A percentile compares a stretch with the other conserved stretches of the same genome.
These are phyloP conservation scores for Drosophila pallidifrons DNA, from an alignment of 1,140 invertebrate genomes.

Conservation along the genomic window DNA sequence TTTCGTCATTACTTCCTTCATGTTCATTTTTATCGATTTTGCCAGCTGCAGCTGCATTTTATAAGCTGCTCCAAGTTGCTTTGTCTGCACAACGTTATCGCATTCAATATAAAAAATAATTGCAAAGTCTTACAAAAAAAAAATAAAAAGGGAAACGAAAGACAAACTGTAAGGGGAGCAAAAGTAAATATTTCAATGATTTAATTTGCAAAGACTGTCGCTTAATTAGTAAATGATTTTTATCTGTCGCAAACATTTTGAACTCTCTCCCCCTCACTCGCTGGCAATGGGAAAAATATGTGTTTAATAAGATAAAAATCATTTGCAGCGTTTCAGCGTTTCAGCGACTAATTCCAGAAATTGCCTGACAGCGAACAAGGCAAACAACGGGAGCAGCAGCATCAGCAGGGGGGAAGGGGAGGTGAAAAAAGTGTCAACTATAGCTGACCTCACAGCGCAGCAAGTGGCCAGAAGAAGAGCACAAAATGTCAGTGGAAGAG, in stretches of 20 bases:
- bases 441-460: conserved; percentile 73
- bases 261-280: conserved; percentile 1
- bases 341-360: conserved; percentile 67
- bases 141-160: background rate
- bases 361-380: conserved; percentile 61
- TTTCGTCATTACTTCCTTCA: too few relatives aligned
- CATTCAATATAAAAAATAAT: background rate
- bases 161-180: background rate
- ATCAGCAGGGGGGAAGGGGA: conserved; percentile 2
- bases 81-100: background rate
- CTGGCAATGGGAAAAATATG: conserved; percentile 27
- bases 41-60: background rate
- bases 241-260: background rate
- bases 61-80: background rate
- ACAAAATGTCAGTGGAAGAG: conserved; percentile 35
- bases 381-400: conserved; percentile 34
- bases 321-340: conserved; percentile 40
- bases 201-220: conserved; percentile 11
- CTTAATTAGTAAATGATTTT: conserved; percentile 16
- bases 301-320: conserved; percentile 75
- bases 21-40: background rate
- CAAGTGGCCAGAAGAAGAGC: conserved; percentile 54
- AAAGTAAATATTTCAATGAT: conserved; percentile 10
- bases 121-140: background rate
- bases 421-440: conserved; percentile 63